These are phyloP conservation scores for Periophthalmodon schlosseri DNA, from an alignment of 2,113 vertebrate genomes.

Conservation along the genomic window DNA sequence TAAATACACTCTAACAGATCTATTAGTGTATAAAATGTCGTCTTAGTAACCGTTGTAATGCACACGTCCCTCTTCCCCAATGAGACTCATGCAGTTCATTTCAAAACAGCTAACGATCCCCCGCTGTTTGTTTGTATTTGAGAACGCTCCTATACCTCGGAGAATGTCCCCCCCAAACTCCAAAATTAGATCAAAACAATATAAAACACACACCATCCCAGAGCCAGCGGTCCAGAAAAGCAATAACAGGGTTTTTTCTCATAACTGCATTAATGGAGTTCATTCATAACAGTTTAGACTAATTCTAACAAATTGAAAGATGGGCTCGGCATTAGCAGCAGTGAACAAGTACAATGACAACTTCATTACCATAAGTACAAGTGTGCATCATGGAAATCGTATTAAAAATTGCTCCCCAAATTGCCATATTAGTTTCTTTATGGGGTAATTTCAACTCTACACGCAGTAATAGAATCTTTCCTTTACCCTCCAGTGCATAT, in stretches of 20 bases:
- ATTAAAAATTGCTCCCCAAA: constrained; percentile 99
- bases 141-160: constrained; percentile 59
- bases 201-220: constrained; percentile 70
- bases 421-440: constrained; percentile 99
- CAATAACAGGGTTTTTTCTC: constrained; percentile 69
- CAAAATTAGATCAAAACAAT: constrained; percentile 73
- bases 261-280: constrained; percentile 81
- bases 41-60: constrained; percentile 51
- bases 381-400: constrained; percentile 98
- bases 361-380: constrained; percentile 99
- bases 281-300: constrained; percentile 82
- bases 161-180: constrained; percentile 63
- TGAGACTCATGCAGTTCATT: constrained; percentile 58
- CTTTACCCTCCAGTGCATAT: constrained; percentile 99
- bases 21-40: constrained; percentile 49
- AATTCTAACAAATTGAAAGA: constrained; percentile 89
- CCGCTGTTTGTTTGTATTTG: constrained; percentile 73
- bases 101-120: constrained; percentile 63
- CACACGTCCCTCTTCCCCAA: constrained; percentile 61
- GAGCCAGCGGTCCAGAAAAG: constrained; percentile 71
- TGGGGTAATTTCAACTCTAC: constrained; percentile 97
- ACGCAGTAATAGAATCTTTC: constrained; percentile 98
- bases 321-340: constrained; percentile 88
- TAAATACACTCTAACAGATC: constrained; percentile 46
- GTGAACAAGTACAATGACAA: constrained; percentile 98